A percentile compares a stretch with the other conserved stretches of the same genome.
Evolutionary conservation across 2,113 vertebrate species (phyloP).

Genomic region (Todiramphus saurophagus): DNA sequence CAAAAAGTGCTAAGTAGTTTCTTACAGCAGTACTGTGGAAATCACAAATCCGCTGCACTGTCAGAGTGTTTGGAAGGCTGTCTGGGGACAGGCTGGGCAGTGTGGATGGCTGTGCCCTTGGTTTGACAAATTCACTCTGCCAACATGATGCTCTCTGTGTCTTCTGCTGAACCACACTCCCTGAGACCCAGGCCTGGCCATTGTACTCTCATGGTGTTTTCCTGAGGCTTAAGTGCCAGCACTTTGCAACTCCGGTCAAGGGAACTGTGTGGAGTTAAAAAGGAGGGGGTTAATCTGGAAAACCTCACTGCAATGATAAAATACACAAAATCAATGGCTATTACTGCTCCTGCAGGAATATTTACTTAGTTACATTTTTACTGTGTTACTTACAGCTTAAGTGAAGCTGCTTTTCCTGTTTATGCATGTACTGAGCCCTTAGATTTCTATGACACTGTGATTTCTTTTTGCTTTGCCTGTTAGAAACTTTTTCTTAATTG

Average conservation of each 20-base stretch:
- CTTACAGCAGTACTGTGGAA: background rate
- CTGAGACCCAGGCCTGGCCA: fast-evolving
- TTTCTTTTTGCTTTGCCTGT: background rate
- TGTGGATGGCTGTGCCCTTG: background rate
- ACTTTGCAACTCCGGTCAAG: background rate
- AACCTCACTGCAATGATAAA: background rate
- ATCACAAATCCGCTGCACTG: background rate
- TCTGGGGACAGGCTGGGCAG: background rate
- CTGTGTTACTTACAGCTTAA: background rate
- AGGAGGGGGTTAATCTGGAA: background rate
- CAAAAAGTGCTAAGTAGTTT: background rate
- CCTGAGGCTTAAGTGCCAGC: background rate
- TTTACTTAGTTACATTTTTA: background rate
- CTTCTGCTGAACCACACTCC: fast-evolving
- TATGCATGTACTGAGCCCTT: background rate
- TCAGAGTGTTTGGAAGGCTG: background rate
- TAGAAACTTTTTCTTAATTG: background rate
- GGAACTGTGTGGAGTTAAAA: background rate
- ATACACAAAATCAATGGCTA: background rate
- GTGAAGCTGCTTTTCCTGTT: background rate
- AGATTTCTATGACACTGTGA: background rate
- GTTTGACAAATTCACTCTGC: background rate
- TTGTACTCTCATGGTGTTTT: background rate
- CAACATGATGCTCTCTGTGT: background rate
- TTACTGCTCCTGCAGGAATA: fast-evolving